Conservation (phyloP, 2,888 invertebrate species). For the Serrognathus titanus region DNA sequence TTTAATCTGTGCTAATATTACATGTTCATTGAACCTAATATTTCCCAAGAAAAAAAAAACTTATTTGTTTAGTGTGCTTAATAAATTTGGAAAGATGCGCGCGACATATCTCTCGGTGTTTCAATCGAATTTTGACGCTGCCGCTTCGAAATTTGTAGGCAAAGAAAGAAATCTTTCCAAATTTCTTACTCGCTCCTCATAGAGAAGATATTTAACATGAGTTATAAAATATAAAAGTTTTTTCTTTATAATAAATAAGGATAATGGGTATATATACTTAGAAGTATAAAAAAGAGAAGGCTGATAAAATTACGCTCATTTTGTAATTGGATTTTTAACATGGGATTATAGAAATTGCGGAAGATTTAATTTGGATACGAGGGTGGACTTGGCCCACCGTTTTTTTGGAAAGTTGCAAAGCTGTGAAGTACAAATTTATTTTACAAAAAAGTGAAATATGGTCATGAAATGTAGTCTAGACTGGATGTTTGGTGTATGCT, state of each 20-base stretch:
- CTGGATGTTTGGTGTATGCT: conserved; percentile 49
- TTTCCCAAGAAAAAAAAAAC: too few relatives aligned
- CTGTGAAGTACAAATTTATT: conserved; percentile 39
- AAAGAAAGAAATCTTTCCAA: not conserved
- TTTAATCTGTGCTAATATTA: conserved; percentile 1
- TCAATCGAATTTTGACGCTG: too few relatives aligned
- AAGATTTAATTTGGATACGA: conserved; percentile 6
- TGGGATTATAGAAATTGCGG: conserved; percentile 4
- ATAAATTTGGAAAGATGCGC: too few relatives aligned
- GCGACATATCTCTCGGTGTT: too few relatives aligned
- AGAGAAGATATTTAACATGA: conserved; percentile 1
- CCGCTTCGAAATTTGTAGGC: too few relatives aligned
- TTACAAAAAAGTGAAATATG: conserved; percentile 34
- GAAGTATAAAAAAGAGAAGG: conserved; percentile 14
- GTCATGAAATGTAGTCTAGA: conserved; percentile 38
- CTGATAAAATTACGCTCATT: conserved; percentile 19
- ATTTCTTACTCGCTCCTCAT: not conserved
- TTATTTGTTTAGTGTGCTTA: too few relatives aligned
- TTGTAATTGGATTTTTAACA: conserved; percentile 13
- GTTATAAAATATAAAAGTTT: conserved; percentile 2
- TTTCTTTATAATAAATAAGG: conserved; percentile 5
- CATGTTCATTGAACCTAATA: not conserved
- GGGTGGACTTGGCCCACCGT: not conserved
- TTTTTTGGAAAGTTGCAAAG: conserved; percentile 18
- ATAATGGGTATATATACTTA: conserved; percentile 13